Conservation (phyloP, 2,113 vertebrate species). For the Cynopterus brachyotis region DNA sequence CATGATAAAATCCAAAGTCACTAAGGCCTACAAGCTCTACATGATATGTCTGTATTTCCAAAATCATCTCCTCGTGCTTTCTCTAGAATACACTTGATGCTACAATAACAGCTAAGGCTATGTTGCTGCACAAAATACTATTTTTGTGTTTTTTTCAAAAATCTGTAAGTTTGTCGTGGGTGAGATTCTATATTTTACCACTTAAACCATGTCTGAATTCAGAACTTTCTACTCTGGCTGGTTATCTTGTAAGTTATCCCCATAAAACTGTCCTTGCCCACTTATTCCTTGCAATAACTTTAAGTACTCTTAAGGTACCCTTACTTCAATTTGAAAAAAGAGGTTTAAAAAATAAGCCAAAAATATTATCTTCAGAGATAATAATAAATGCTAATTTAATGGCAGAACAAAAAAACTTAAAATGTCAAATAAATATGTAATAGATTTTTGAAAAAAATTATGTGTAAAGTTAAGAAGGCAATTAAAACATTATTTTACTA, state of each 20-base stretch:
- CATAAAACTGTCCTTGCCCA: neutral
- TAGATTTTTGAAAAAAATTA: neutral
- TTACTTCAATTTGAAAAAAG: neutral
- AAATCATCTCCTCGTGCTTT: neutral
- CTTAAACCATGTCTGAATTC: neutral
- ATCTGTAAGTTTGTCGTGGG: neutral
- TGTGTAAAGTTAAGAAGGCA: neutral
- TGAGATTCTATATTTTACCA: neutral
- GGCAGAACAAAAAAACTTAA: neutral
- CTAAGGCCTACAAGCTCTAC: neutral
- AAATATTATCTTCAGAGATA: neutral
- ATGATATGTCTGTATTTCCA: neutral
- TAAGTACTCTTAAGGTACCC: neutral
- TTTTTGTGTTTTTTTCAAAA: neutral
- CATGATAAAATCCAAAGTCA: neutral
- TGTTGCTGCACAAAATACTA: neutral
- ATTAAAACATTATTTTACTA: neutral
- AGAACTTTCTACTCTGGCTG: neutral
- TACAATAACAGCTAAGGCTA: neutral
- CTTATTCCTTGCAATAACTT: neutral
- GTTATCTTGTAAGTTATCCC: neutral
- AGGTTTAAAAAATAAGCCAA: neutral
- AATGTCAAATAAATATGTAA: neutral
- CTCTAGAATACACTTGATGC: neutral
- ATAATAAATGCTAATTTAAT: neutral